phyloP scores from a whole-genome alignment of 2,888 invertebrate species.

The Zhuqinia jingwanae region DNA sequence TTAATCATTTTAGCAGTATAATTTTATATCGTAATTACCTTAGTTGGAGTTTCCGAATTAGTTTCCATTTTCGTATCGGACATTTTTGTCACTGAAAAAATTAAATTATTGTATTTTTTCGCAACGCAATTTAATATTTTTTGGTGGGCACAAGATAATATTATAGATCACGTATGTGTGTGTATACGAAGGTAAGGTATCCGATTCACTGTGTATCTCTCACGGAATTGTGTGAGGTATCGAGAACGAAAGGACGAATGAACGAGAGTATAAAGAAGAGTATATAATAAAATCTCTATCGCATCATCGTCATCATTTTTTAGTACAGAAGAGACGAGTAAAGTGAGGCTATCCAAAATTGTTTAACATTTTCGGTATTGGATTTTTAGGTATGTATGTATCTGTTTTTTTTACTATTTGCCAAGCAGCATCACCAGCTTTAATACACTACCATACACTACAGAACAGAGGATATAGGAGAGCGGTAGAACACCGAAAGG shows the following conservation, averaged over 20 bases:
- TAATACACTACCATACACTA: not conserved
- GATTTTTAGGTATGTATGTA: not conserved
- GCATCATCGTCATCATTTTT: slow-evolving; percentile 7
- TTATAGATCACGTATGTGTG: slow-evolving; percentile 6
- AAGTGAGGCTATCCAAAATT: slow-evolving; percentile 15
- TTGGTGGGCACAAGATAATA: slow-evolving; percentile 50
- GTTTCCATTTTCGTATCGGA: slow-evolving; percentile 75
- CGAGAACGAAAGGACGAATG: slow-evolving; percentile 53
- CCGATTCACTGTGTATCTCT: slow-evolving; percentile 38
- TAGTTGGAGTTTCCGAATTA: slow-evolving; percentile 73
- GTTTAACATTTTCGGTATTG: slow-evolving; percentile 36
- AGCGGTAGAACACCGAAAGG: not conserved
- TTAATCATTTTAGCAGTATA: not conserved
- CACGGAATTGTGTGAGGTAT: slow-evolving; percentile 53
- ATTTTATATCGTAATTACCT: slow-evolving; percentile 50
- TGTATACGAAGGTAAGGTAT: slow-evolving; percentile 34
- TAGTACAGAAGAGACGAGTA: not conserved
- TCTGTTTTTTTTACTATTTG: slow-evolving; percentile 37
- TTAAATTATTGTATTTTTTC: slow-evolving; percentile 41
- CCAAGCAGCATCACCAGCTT: not conserved
- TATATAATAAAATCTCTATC: slow-evolving; percentile 53
- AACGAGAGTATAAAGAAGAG: slow-evolving; percentile 50
- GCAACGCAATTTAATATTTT: slow-evolving; percentile 49
- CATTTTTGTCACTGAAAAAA: slow-evolving; percentile 63
- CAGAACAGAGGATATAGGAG: not conserved